Percentiles rank a stretch among this genome's conserved stretches.
Evolutionary conservation across 1,140 invertebrate species (phyloP).

Genomic region (Melitaea cinxia): DNA sequence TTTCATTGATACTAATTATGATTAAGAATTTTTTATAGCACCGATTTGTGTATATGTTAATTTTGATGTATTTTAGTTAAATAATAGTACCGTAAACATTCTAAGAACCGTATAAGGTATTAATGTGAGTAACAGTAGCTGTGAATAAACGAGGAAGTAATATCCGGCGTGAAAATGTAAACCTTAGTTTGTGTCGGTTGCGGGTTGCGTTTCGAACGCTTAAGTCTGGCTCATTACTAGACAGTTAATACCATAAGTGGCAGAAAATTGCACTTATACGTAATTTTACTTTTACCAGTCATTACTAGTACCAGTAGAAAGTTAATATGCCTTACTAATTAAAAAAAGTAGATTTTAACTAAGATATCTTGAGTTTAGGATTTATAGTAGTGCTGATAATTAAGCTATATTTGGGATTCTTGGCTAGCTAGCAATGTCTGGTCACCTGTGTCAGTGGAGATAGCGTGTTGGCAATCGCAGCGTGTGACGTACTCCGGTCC

Average conservation of each 20-base stretch:
- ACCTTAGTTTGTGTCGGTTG: constrained; percentile 4
- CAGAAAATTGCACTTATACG: not conserved
- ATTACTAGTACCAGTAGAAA: no score
- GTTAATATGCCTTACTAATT: no score
- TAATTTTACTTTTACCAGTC: no score
- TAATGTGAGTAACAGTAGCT: not conserved
- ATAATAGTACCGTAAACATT: not conserved
- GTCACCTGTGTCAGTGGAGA: no score
- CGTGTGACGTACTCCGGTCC: no score
- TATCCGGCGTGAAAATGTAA: constrained; percentile 14
- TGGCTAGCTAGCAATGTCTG: no score
- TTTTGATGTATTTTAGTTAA: not conserved
- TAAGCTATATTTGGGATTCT: no score
- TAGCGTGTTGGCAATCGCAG: no score
- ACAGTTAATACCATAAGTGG: not conserved
- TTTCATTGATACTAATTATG: constrained; percentile 11
- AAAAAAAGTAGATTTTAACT: no score
- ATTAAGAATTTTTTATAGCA: not conserved
- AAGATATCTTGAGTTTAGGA: no score
- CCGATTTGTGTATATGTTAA: not conserved
- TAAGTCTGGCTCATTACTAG: not conserved
- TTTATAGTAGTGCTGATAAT: no score
- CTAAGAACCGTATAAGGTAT: constrained; percentile 1
- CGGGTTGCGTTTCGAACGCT: not conserved
- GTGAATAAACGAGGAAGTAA: constrained; percentile 3